Evolutionary conservation across 2,797 vertebrate genomes (phyloP).

Genomic region (Hypotaenidia okinawae): DNA sequence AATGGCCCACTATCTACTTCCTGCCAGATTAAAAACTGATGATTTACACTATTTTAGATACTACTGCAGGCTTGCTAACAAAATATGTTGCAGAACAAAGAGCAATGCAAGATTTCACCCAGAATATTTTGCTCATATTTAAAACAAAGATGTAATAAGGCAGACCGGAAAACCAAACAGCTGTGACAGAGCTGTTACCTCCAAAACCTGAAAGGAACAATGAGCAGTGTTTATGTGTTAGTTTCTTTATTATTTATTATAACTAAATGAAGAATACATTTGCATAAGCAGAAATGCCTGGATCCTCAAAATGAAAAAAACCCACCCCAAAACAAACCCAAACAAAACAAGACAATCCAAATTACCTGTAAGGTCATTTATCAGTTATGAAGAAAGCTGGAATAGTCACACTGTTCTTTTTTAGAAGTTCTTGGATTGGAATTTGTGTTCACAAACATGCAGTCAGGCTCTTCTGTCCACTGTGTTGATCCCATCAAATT

Average conservation of each 20-base stretch:
- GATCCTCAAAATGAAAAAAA: background rate
- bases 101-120: conserved; percentile 56
- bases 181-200: background rate
- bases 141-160: conserved; percentile 21
- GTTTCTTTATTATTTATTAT: background rate
- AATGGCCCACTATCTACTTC: conserved; percentile 91
- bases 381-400: background rate
- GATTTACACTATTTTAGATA: conserved; percentile 82
- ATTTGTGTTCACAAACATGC: background rate
- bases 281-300: background rate
- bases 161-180: background rate
- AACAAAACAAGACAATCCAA: too few species aligned
- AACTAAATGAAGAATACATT: background rate
- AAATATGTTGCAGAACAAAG: conserved; percentile 76
- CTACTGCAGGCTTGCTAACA: conserved; percentile 65
- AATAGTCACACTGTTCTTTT: background rate
- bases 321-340: too few species aligned
- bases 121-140: conserved; percentile 44
- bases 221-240: background rate
- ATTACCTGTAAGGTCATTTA: background rate
- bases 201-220: background rate
- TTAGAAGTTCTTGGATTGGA: background rate
- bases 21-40: conserved; percentile 85
- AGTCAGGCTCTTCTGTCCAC: background rate
- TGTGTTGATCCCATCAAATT: background rate